These are phyloP conservation scores for Uria aalge DNA, from an alignment of 2,113 vertebrate genomes.

Conservation along the genomic window DNA sequence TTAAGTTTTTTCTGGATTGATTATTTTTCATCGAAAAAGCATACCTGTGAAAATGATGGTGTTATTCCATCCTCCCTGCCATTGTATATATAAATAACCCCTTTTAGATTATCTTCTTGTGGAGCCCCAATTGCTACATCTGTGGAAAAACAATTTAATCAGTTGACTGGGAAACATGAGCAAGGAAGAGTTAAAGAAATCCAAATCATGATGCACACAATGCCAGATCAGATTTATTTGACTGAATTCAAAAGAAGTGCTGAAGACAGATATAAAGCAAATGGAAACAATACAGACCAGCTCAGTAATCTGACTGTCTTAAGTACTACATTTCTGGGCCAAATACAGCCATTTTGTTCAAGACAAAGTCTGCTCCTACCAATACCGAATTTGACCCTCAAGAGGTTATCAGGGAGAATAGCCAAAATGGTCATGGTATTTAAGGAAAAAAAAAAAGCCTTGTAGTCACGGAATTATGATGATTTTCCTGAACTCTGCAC, in stretches of 20 bases:
- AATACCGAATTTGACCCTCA: neutral
- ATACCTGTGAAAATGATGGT: slow-evolving; percentile 79
- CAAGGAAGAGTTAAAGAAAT: neutral
- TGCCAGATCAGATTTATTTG: neutral
- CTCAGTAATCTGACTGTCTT: neutral
- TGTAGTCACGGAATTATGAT: neutral
- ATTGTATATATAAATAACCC: slow-evolving; percentile 88
- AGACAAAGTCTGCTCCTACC: neutral
- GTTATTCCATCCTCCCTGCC: slow-evolving; percentile 81
- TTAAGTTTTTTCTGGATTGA: neutral
- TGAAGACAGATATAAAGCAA: neutral
- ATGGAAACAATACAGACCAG: neutral
- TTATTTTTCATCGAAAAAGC: neutral
- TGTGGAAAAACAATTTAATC: slow-evolving; percentile 41
- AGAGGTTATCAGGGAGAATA: neutral
- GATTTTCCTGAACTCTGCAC: neutral
- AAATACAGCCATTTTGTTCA: neutral
- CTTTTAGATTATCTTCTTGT: slow-evolving; percentile 81
- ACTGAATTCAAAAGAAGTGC: neutral
- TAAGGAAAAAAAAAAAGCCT: neutral
- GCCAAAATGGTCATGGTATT: neutral
- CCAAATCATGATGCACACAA: neutral
- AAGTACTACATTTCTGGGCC: neutral
- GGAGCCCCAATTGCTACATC: slow-evolving; percentile 88
- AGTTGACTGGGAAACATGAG: neutral